A percentile compares a stretch with the other conserved stretches of the same genome.
These are phyloP conservation scores for Aphaenogaster floridana DNA, from an alignment of 1,140 invertebrate genomes.

Conservation along the genomic window DNA sequence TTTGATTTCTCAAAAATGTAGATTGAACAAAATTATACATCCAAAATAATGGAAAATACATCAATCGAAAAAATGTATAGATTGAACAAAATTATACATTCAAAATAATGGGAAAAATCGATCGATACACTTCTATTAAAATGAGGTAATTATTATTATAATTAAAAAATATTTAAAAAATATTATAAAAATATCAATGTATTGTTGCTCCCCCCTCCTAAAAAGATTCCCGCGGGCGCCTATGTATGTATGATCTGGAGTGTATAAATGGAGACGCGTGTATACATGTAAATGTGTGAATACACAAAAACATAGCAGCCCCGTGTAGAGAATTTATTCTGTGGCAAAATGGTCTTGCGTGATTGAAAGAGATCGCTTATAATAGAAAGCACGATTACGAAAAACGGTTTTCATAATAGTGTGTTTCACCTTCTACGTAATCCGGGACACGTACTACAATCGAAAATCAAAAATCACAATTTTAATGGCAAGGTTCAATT, in stretches of 20 bases:
- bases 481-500: slow-evolving; percentile 41
- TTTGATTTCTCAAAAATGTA: too few species aligned
- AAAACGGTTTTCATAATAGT: slow-evolving; percentile 50
- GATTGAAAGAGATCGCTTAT: slow-evolving; percentile 20
- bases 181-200: too few species aligned
- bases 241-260: slow-evolving; percentile 11
- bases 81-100: too few species aligned
- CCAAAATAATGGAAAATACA: too few species aligned
- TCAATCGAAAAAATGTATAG: too few species aligned
- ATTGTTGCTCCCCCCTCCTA: too few species aligned
- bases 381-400: slow-evolving; percentile 44
- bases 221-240: too few species aligned
- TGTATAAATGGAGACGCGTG: slow-evolving; percentile 1
- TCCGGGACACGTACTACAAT: slow-evolving; percentile 79
- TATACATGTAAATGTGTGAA: slow-evolving; percentile 24
- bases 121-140: too few species aligned
- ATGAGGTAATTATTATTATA: too few species aligned
- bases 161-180: too few species aligned
- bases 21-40: too few species aligned
- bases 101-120: too few species aligned
- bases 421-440: slow-evolving; percentile 77
- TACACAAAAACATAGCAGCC: slow-evolving; percentile 21
- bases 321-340: neutral
- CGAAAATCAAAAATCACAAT: slow-evolving; percentile 68
- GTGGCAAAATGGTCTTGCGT: slow-evolving; percentile 12